phyloP scores from a whole-genome alignment of 2,797 vertebrate genomes.

The Cottoperca gobio region DNA sequence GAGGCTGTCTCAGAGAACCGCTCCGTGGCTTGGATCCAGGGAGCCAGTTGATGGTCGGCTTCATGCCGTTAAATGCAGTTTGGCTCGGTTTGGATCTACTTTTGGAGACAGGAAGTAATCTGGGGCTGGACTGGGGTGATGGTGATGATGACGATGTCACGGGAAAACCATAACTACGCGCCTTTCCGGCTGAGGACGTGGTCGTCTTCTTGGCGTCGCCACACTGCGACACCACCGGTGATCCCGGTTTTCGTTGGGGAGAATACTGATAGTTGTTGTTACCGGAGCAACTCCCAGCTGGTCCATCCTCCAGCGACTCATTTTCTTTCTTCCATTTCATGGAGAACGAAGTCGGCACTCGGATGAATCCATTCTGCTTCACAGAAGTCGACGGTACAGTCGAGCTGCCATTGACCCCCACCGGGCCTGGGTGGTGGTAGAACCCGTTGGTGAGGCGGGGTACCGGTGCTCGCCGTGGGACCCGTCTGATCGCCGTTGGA shows the following conservation, averaged over 20 bases:
- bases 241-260: slow-evolving; percentile 33
- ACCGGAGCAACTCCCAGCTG: not conserved
- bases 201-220: slow-evolving; percentile 73
- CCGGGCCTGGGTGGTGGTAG: slow-evolving; percentile 66
- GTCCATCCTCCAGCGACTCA: slow-evolving; percentile 66
- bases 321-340: slow-evolving; percentile 87
- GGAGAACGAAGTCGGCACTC: slow-evolving; percentile 79
- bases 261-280: slow-evolving; percentile 7
- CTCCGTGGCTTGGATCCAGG: slow-evolving; percentile 53
- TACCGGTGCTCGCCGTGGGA: fast-evolving
- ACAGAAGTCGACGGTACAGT: not conserved
- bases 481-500: slow-evolving; percentile 40
- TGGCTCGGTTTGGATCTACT: slow-evolving; percentile 41
- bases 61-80: slow-evolving; percentile 24
- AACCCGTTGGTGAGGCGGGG: slow-evolving; percentile 80
- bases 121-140: slow-evolving; percentile 40
- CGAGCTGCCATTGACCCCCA: slow-evolving; percentile 18
- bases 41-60: slow-evolving; percentile 23
- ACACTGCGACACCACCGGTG: slow-evolving; percentile 45
- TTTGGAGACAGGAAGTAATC: slow-evolving; percentile 54
- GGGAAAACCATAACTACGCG: slow-evolving; percentile 77
- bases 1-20: slow-evolving; percentile 42
- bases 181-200: slow-evolving; percentile 66
- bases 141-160: slow-evolving; percentile 61
- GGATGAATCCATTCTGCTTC: slow-evolving; percentile 85